Base-by-base conservation (phyloP, 2,797 vertebrate species). In the Pempheris klunzingeri region DNA sequence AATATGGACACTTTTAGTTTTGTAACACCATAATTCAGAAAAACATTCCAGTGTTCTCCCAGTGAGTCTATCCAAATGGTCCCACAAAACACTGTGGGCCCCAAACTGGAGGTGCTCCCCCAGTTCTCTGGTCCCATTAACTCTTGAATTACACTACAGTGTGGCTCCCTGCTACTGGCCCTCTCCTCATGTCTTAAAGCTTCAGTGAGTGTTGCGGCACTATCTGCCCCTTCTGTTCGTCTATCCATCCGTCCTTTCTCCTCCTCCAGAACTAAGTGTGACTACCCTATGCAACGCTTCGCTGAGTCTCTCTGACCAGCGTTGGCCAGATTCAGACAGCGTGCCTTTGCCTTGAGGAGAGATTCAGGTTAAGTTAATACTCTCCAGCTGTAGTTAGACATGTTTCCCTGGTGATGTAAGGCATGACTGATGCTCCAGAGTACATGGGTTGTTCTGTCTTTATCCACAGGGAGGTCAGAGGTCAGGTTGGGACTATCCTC, bases 401-500 rank as follows among this genome's bases (percentile, higher is more conserved):
- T 30, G 30, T 20, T 44, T 62, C n/a, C 5, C 38, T 7, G 62
- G 36, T 58, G 44, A 74, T 64, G 60, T 14, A 24, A 4, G 20
- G 41, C 14, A 5, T 22, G 52, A 47, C 34, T 39, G 41, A 17
- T 30, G 39, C 58, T 69, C 32, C 10, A 11, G 57, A 22, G n/a
- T 12, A 4, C 13, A 7, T 4, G 34, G 24, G 53, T 57, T 28
- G 11, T 14, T 28, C 3, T 38, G 30, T 26, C 41, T 60, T 28
- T 71, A 24, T 59, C 32, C 20, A 24, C 6, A 7, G 18, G 14
- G 28, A 46, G 49, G 58, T 70, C 74, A 43, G 39, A 62, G n/a
- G 74, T 63, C 66, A 49, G 32, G 32, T 22, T 6, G 32, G 41
- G 41, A 70, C 65, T 32, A 41, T 55, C 39, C 32, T 20, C 49